These are phyloP conservation scores for Perithous albicinctus DNA, from an alignment of 2,888 invertebrate genomes.

Conservation along the genomic window DNA sequence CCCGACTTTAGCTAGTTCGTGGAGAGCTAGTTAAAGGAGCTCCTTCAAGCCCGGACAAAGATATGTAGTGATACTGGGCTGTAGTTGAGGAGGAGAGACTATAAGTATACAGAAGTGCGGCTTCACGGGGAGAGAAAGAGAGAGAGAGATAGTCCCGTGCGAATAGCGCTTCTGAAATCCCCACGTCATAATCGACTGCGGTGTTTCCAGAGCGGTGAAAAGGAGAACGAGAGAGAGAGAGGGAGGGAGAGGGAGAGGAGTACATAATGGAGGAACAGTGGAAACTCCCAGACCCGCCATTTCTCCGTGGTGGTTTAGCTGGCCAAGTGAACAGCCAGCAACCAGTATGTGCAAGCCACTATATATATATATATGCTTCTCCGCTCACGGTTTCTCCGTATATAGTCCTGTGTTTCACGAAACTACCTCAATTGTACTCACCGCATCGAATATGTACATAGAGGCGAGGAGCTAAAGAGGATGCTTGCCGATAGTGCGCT, in stretches of 20 bases:
- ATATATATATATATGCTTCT: neutral
- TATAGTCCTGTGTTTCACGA: neutral
- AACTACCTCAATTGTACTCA: conserved; percentile 26
- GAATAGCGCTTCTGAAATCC: conserved; percentile 10
- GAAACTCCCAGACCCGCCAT: conserved; percentile 18
- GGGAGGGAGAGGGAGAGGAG: too few species aligned
- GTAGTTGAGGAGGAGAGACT: neutral
- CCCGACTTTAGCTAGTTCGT: too few species aligned
- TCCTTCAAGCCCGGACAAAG: neutral
- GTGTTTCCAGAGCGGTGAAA: neutral
- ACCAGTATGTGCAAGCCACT: neutral
- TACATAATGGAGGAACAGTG: conserved; percentile 8
- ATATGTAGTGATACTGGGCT: neutral
- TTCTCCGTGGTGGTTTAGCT: conserved; percentile 17
- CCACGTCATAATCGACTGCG: conserved; percentile 24
- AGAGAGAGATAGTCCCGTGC: conserved; percentile 4
- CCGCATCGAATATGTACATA: conserved; percentile 30
- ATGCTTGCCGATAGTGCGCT: neutral
- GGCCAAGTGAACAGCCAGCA: conserved; percentile 10
- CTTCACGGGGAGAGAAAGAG: neutral
- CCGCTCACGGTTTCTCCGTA: conserved; percentile 9
- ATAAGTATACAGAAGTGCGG: neutral
- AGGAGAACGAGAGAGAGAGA: neutral
- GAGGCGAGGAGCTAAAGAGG: neutral
- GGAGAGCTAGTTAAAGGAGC: neutral